A percentile compares a stretch with the other conserved stretches of the same genome.
phyloP scores from a whole-genome alignment of 2,888 invertebrate genomes.

The Drosophila neonasuta region DNA sequence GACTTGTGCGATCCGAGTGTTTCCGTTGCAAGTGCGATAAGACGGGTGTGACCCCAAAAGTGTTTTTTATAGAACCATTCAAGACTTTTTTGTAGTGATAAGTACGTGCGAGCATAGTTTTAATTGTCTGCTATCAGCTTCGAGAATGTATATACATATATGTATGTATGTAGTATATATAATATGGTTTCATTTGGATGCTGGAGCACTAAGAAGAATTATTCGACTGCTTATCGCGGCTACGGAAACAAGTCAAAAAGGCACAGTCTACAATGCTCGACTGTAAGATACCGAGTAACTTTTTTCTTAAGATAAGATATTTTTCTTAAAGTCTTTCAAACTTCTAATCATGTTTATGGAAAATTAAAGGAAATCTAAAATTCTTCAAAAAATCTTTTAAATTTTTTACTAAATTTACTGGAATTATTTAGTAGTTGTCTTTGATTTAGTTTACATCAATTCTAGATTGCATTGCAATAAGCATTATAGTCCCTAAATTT shows the following conservation, averaged over 20 bases:
- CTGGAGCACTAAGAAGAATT: slow-evolving; percentile 19
- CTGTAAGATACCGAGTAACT: background rate
- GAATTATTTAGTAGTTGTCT: no score
- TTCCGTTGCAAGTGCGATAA: slow-evolving; percentile 73
- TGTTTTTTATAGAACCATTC: slow-evolving; percentile 38
- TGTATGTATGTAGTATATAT: background rate
- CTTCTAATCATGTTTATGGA: no score
- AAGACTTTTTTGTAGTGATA: slow-evolving; percentile 43
- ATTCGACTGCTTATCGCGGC: slow-evolving; percentile 46
- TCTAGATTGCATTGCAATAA: no score
- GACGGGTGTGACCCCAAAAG: slow-evolving; percentile 56
- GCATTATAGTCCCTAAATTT: no score
- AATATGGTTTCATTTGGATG: slow-evolving; percentile 9
- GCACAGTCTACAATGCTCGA: background rate
- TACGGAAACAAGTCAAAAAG: slow-evolving; percentile 5
- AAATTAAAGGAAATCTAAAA: no score
- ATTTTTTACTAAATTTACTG: background rate
- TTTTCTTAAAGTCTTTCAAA: no score
- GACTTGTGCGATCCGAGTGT: slow-evolving; percentile 23
- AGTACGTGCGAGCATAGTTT: slow-evolving; percentile 35
- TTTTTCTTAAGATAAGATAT: no score
- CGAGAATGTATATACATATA: slow-evolving; percentile 2
- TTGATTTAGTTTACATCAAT: no score
- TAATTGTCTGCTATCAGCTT: slow-evolving; percentile 33
- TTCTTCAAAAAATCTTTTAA: no score